phyloP scores from a whole-genome alignment of 2,797 vertebrate species.

The Octomys mimax region DNA sequence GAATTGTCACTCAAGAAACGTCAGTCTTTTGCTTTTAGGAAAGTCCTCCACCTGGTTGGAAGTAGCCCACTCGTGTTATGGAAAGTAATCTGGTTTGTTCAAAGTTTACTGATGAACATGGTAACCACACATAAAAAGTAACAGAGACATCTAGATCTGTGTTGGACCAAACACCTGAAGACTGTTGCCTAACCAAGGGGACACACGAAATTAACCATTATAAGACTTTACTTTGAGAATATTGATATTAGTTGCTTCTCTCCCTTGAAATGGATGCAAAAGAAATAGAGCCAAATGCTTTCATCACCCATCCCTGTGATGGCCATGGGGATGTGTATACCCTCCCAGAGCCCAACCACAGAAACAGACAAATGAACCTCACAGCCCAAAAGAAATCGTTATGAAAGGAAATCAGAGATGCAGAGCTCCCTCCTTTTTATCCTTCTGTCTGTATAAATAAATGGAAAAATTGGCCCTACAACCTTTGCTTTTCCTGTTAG shows the following conservation, averaged over 20 bases:
- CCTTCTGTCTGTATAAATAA: slow-evolving; percentile 57
- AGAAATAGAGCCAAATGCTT: neutral
- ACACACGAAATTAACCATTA: neutral
- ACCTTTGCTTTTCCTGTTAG: slow-evolving; percentile 51
- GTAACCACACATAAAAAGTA: neutral
- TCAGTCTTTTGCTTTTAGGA: neutral
- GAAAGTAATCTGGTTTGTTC: neutral
- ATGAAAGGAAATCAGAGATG: slow-evolving; percentile 59
- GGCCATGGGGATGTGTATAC: neutral
- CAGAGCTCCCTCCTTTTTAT: neutral
- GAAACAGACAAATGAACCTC: neutral
- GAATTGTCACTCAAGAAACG: neutral
- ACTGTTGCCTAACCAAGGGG: neutral
- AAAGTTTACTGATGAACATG: neutral
- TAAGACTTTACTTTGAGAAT: neutral
- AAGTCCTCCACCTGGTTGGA: neutral
- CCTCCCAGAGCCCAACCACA: neutral
- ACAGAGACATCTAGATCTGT: neutral
- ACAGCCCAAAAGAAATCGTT: neutral
- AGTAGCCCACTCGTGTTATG: neutral
- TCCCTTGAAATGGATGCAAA: neutral
- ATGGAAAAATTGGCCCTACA: slow-evolving; percentile 23
- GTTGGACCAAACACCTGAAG: neutral
- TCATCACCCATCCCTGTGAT: neutral
- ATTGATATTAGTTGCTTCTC: slow-evolving; percentile 14